These are phyloP conservation scores for Ptiloglossa arizonensis DNA, from an alignment of 1,140 invertebrate genomes.

Conservation along the genomic window DNA sequence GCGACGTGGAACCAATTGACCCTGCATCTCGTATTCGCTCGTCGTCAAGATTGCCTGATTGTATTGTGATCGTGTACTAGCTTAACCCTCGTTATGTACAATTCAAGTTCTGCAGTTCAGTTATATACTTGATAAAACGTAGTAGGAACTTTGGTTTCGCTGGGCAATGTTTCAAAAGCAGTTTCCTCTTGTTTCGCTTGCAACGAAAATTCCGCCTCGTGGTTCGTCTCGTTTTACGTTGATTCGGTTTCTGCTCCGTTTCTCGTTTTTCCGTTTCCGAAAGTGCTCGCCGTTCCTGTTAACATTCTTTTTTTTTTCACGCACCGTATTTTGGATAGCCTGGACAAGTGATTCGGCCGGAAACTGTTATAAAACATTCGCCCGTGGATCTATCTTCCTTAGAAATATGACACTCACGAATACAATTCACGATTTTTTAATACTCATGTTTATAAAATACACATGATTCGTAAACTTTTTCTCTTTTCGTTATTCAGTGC, in stretches of 20 bases:
- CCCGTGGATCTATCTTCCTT: constrained; percentile 81
- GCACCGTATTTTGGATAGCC: neutral
- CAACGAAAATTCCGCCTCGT: constrained; percentile 28
- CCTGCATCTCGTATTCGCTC: constrained; percentile 61
- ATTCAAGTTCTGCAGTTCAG: constrained; percentile 80
- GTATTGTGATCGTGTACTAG: constrained; percentile 78
- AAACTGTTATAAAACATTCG: constrained; percentile 81
- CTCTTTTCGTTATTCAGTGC: constrained; percentile 56
- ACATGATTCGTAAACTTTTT: constrained; percentile 73
- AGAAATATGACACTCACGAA: constrained; percentile 82
- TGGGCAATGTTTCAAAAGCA: constrained; percentile 81
- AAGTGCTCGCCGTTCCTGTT: neutral
- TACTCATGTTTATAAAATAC: constrained; percentile 81
- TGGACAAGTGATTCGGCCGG: constrained; percentile 69
- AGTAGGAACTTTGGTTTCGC: constrained; percentile 82
- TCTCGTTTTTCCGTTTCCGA: too few relatives aligned
- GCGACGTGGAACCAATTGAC: constrained; percentile 70
- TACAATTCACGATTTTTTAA: constrained; percentile 79
- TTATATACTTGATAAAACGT: constrained; percentile 81
- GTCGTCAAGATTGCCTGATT: constrained; percentile 77
- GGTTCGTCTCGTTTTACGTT: constrained; percentile 4
- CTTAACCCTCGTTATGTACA: constrained; percentile 80
- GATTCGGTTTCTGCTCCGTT: neutral
- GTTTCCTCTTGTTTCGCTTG: constrained; percentile 73
- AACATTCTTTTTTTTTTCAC: neutral